These are phyloP conservation scores for Arvicanthis niloticus DNA, from an alignment of 2,113 vertebrate species.

Conservation along the genomic window DNA sequence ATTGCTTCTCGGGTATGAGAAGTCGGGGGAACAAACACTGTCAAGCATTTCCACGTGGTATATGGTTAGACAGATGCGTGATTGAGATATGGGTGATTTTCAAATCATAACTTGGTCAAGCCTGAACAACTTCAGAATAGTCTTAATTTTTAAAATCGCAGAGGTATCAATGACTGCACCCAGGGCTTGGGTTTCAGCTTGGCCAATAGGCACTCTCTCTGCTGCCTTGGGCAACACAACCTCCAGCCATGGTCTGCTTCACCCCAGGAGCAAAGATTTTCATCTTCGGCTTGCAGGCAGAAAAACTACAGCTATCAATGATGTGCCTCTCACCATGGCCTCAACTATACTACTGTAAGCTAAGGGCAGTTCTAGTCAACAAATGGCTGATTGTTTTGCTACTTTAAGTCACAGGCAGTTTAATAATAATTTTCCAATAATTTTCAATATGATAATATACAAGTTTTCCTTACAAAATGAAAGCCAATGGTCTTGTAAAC, in stretches of 20 bases:
- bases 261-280: neutral
- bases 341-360: neutral
- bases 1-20: neutral
- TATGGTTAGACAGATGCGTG: neutral
- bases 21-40: neutral
- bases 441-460: slow-evolving; percentile 16
- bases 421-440: neutral
- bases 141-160: slow-evolving; percentile 2
- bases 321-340: neutral
- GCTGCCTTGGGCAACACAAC: too few species aligned
- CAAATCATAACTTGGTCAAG: neutral
- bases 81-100: neutral
- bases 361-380: neutral
- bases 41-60: neutral
- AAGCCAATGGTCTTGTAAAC: neutral
- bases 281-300: neutral
- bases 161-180: neutral
- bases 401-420: neutral
- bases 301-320: neutral
- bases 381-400: neutral
- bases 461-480: neutral
- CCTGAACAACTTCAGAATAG: neutral
- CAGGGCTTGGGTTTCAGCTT: neutral
- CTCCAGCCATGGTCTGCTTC: too few species aligned
- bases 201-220: fast-evolving